Percentiles rank a stretch among this genome's conserved stretches.
These are phyloP conservation scores for Liopterus haemorrhoidalis DNA, from an alignment of 2,888 invertebrate genomes.

Conservation along the genomic window DNA sequence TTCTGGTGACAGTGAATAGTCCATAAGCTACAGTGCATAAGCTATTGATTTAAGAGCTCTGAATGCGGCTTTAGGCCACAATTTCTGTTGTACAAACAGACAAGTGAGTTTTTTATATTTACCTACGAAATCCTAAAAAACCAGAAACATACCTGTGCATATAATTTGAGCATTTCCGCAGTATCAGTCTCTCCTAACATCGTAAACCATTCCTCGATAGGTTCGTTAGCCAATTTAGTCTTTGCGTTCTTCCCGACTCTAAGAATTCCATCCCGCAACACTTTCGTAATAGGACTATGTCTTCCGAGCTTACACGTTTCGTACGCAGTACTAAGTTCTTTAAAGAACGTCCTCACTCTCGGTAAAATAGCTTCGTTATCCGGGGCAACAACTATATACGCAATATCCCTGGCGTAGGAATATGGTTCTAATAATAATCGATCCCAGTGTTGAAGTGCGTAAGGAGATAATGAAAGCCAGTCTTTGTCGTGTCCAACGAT, in stretches of 20 bases:
- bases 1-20: too few relatives aligned
- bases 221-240: conserved; percentile 55
- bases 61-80: too few relatives aligned
- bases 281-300: conserved; percentile 83
- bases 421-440: conserved; percentile 94
- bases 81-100: too few relatives aligned
- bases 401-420: conserved; percentile 89
- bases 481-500: conserved; percentile 93
- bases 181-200: conserved; percentile 73
- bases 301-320: conserved; percentile 91
- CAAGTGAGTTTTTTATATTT: conserved; percentile 3
- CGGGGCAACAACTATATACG: conserved; percentile 90
- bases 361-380: conserved; percentile 79
- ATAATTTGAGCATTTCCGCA: conserved; percentile 78
- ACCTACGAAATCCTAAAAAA: conserved; percentile 4
- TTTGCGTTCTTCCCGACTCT: conserved; percentile 67
- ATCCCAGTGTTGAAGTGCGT: conserved; percentile 93
- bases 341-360: conserved; percentile 80
- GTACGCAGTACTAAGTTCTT: conserved; percentile 87
- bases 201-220: conserved; percentile 85
- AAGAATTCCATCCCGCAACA: conserved; percentile 80
- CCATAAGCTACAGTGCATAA: too few relatives aligned
- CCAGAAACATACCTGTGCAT: conserved; percentile 60
- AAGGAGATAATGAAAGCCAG: conserved; percentile 90
- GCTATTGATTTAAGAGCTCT: too few relatives aligned